phyloP scores from a whole-genome alignment of 2,888 invertebrate species.

The Anorthoa munda region DNA sequence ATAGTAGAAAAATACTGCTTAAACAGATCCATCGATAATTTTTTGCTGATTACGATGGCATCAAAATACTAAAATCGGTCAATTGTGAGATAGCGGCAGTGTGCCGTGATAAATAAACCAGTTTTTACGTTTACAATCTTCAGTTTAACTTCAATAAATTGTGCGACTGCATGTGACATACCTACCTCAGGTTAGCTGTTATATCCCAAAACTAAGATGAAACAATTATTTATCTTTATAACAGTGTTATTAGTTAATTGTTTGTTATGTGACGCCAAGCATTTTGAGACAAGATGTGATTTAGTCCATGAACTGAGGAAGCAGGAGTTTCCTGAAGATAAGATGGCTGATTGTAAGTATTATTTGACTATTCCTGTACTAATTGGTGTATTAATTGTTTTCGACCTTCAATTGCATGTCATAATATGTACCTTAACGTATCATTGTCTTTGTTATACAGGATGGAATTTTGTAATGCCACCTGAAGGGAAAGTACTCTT shows the following conservation, averaged over 20 bases:
- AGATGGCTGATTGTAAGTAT: slow-evolving; percentile 54
- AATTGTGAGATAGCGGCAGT: no score
- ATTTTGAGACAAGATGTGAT: slow-evolving; percentile 51
- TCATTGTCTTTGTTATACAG: no score
- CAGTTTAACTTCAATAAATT: neutral
- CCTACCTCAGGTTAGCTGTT: neutral
- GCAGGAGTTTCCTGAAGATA: slow-evolving; percentile 64
- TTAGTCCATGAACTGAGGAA: slow-evolving; percentile 53
- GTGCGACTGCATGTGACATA: neutral
- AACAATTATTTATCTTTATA: slow-evolving; percentile 41
- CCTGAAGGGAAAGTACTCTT: no score
- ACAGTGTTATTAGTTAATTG: slow-evolving; percentile 17
- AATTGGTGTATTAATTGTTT: no score
- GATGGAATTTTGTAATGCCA: no score
- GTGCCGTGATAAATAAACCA: slow-evolving; percentile 1
- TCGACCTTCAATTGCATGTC: no score
- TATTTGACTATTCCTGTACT: no score
- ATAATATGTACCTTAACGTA: no score
- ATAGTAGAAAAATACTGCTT: no score
- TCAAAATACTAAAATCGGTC: no score
- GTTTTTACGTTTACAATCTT: slow-evolving; percentile 14
- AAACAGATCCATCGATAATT: no score
- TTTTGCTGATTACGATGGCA: no score
- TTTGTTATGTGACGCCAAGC: slow-evolving; percentile 32
- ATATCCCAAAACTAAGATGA: slow-evolving; percentile 54